Evolutionary conservation across 2,888 invertebrate species (phyloP).

Genomic region (Glyphotaelius pellucidus): DNA sequence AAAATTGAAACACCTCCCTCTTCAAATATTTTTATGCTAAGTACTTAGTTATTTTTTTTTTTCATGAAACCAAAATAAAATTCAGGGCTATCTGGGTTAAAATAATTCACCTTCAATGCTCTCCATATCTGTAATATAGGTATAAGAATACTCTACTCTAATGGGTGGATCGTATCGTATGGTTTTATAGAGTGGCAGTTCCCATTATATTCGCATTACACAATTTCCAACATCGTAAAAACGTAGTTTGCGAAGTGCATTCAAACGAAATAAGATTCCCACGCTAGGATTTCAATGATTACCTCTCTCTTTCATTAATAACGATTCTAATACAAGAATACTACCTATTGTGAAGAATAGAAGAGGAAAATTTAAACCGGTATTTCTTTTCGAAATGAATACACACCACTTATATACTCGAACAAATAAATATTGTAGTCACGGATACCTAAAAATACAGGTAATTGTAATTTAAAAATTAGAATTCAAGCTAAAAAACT

Average conservation of each 20-base stretch:
- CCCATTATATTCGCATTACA: background rate
- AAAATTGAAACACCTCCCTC: too few relatives aligned
- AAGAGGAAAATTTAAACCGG: background rate
- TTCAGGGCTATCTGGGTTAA: too few relatives aligned
- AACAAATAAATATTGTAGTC: background rate
- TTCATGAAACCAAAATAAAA: too few relatives aligned
- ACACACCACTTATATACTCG: background rate
- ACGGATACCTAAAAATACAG: background rate
- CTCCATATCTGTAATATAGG: too few relatives aligned
- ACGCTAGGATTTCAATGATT: background rate
- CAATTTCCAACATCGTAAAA: background rate
- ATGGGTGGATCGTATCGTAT: background rate
- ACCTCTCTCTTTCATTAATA: slow-evolving; percentile 2
- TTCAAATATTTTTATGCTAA: too few relatives aligned
- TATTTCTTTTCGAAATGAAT: background rate
- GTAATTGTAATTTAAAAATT: background rate
- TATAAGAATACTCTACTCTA: background rate
- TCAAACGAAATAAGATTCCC: background rate
- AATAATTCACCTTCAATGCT: too few relatives aligned
- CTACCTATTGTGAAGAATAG: background rate
- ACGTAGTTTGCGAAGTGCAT: background rate
- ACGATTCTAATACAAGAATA: background rate
- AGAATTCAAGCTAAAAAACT: background rate
- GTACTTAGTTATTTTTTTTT: too few relatives aligned
- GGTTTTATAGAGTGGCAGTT: background rate